Conservation (phyloP, 2,797 vertebrate species). For the Coilia nasus region DNA sequence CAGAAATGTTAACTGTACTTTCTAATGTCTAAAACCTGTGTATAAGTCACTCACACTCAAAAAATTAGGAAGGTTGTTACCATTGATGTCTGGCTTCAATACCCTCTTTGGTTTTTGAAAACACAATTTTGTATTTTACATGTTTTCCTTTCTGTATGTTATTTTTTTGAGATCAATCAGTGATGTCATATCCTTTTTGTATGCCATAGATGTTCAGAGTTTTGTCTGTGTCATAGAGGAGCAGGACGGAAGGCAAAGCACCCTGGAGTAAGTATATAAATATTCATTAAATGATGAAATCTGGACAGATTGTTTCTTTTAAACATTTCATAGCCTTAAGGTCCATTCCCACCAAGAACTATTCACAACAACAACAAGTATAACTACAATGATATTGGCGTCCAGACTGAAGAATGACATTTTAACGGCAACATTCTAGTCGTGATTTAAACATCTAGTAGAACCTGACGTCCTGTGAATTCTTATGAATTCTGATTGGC, state of each 20-base stretch:
- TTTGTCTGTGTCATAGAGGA: not conserved
- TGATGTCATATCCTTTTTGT: not conserved
- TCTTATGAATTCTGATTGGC: too few species aligned
- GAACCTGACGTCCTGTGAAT: too few species aligned
- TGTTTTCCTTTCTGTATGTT: not conserved
- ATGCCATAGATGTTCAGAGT: not conserved
- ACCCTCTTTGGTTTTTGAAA: not conserved
- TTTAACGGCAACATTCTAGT: too few species aligned
- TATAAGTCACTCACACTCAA: not conserved
- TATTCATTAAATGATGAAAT: not conserved
- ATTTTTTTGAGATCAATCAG: not conserved
- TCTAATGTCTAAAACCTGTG: not conserved
- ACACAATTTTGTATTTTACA: not conserved
- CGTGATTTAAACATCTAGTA: too few species aligned
- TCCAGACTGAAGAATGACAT: too few species aligned
- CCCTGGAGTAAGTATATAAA: not conserved
- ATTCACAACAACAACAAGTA: too few species aligned
- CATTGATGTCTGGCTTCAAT: slow-evolving; percentile 1
- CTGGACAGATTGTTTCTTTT: not conserved
- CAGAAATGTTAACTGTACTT: not conserved
- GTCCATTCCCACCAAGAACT: too few species aligned
- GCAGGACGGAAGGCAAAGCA: not conserved
- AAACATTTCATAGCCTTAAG: not conserved
- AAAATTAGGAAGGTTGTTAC: not conserved
- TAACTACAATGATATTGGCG: too few species aligned